These are phyloP conservation scores for Asarcornis scutulata DNA, from an alignment of 2,113 vertebrate species.

Conservation along the genomic window DNA sequence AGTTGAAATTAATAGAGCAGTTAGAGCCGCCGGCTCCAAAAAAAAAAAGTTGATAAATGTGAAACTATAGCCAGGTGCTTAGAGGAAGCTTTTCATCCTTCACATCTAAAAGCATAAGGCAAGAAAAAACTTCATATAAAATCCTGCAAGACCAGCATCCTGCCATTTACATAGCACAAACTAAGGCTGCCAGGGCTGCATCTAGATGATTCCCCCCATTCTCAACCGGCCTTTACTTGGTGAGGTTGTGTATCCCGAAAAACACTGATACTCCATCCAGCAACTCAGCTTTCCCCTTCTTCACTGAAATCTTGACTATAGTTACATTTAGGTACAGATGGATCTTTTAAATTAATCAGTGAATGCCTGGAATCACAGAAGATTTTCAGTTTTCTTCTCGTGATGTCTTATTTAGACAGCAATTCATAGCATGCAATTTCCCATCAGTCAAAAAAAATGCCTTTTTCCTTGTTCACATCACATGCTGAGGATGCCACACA, in stretches of 20 bases:
- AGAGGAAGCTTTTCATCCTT: constrained; percentile 11
- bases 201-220: not conserved
- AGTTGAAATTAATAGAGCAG: not conserved
- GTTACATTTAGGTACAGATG: not conserved
- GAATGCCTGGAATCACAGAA: not conserved
- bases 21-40: not conserved
- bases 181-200: not conserved
- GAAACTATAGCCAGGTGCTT: not conserved
- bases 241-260: not conserved
- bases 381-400: not conserved
- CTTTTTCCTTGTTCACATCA: not conserved
- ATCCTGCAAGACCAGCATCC: not conserved
- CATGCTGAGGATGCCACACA: not conserved
- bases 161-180: not conserved
- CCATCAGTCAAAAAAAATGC: not conserved
- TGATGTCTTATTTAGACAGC: not conserved
- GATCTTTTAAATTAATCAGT: constrained; percentile 8
- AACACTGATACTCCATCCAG: not conserved
- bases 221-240: not conserved
- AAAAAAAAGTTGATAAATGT: not conserved
- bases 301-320: not conserved
- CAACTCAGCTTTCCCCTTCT: not conserved
- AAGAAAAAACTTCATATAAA: not conserved
- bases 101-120: not conserved
- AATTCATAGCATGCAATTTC: not conserved